Percentiles rank a stretch among this genome's conserved stretches.
Conservation (phyloP, 2,888 invertebrate species). For the Caenorhabditis virilis region DNA sequence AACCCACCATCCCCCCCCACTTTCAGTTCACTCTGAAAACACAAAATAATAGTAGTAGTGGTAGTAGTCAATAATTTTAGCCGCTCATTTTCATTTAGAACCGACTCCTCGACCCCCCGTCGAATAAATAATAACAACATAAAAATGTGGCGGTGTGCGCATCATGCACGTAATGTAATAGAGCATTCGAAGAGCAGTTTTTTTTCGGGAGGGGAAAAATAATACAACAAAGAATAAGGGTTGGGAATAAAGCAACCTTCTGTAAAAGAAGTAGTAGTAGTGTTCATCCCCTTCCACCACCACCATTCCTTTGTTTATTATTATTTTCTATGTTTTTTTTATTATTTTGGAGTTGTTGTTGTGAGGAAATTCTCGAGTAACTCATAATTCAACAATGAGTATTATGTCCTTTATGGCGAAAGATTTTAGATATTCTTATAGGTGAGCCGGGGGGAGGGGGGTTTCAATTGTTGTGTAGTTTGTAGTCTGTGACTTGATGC, state of each 20-base stretch:
- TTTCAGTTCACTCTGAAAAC: neutral
- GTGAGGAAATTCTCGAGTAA: too few species aligned
- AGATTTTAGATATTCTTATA: conserved; percentile 22
- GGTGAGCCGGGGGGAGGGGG: too few species aligned
- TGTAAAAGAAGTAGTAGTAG: neutral
- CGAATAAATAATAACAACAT: neutral
- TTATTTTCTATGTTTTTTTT: neutral
- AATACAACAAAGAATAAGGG: neutral
- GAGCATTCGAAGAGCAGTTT: too few species aligned
- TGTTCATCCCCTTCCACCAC: neutral
- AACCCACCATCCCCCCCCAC: neutral
- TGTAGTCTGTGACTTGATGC: too few species aligned
- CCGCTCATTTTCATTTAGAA: too few species aligned
- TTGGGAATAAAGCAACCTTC: neutral
- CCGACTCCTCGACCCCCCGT: too few species aligned
- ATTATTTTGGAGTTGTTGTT: neutral
- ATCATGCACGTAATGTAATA: too few species aligned
- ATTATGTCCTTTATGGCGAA: too few species aligned
- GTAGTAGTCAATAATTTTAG: too few species aligned
- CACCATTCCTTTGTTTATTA: neutral
- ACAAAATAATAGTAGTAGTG: neutral
- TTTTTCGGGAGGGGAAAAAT: neutral
- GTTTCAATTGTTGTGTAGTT: too few species aligned
- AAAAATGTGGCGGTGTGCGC: too few species aligned
- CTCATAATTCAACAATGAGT: neutral